These are phyloP conservation scores for Crotalus viridis DNA, from an alignment of 2,113 vertebrate genomes.

Conservation along the genomic window DNA sequence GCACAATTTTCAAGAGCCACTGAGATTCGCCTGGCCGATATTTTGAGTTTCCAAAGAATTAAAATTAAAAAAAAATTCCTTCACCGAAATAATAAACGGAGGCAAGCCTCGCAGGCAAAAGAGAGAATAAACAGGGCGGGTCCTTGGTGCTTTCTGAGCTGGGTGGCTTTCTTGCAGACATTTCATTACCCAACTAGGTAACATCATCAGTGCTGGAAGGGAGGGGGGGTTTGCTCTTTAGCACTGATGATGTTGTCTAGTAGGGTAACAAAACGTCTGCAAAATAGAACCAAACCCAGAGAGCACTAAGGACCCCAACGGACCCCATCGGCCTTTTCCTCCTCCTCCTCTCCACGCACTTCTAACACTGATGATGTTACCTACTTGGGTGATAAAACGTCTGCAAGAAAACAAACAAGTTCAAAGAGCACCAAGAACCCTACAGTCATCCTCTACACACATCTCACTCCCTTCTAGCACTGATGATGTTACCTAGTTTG, in stretches of 20 bases:
- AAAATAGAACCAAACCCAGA: background rate
- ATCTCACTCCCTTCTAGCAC: no score
- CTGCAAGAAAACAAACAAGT: background rate
- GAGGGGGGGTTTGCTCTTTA: background rate
- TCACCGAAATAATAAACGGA: constrained; percentile 34
- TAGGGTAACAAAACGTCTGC: background rate
- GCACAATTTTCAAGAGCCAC: constrained; percentile 48
- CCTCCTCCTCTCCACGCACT: no score
- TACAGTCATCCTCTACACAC: no score
- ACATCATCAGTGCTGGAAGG: background rate
- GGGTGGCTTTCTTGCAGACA: background rate
- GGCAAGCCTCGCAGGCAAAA: background rate
- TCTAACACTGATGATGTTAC: no score
- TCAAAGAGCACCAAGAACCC: background rate
- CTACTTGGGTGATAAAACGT: no score
- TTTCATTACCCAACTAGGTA: background rate
- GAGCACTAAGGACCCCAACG: background rate
- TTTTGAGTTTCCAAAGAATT: constrained; percentile 34
- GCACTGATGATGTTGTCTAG: background rate
- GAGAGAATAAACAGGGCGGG: background rate
- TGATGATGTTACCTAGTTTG: background rate
- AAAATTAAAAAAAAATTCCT: constrained; percentile 17
- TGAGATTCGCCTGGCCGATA: constrained; percentile 44
- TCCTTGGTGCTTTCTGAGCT: background rate
- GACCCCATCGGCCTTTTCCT: no score